Percentiles rank a stretch among this genome's conserved stretches.
phyloP scores from a whole-genome alignment of 2,888 invertebrate genomes.

The Tipula lateralis region DNA sequence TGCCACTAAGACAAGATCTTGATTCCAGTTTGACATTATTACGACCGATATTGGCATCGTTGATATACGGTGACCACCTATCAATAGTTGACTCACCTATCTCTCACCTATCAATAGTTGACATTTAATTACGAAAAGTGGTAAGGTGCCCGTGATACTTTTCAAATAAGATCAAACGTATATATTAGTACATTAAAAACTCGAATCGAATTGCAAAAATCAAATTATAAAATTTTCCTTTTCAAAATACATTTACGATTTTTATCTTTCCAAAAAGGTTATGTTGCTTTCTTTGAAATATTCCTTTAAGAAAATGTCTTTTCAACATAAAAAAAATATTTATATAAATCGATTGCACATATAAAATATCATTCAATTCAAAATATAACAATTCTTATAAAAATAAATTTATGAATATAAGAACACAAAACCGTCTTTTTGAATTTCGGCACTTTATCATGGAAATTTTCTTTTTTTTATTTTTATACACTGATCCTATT shows the following conservation, averaged over 20 bases:
- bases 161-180: not conserved
- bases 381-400: not conserved
- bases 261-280: not conserved
- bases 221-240: not conserved
- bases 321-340: not conserved
- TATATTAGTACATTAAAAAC: not conserved
- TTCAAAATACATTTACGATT: not conserved
- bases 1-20: too few relatives aligned
- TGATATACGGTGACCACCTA: too few relatives aligned
- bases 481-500: not conserved
- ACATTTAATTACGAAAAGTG: too few relatives aligned
- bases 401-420: slow-evolving; percentile 21
- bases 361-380: not conserved
- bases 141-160: not conserved
- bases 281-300: not conserved
- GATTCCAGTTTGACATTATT: too few relatives aligned
- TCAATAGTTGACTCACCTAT: too few relatives aligned
- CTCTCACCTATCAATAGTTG: too few relatives aligned
- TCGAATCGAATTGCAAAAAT: not conserved
- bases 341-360: not conserved
- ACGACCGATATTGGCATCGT: too few relatives aligned
- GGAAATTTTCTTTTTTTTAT: not conserved
- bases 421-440: not conserved
- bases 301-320: not conserved
- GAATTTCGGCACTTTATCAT: slow-evolving; percentile 24